phyloP scores from a whole-genome alignment of 2,113 vertebrate species.

The Cynoglossus semilaevis region DNA sequence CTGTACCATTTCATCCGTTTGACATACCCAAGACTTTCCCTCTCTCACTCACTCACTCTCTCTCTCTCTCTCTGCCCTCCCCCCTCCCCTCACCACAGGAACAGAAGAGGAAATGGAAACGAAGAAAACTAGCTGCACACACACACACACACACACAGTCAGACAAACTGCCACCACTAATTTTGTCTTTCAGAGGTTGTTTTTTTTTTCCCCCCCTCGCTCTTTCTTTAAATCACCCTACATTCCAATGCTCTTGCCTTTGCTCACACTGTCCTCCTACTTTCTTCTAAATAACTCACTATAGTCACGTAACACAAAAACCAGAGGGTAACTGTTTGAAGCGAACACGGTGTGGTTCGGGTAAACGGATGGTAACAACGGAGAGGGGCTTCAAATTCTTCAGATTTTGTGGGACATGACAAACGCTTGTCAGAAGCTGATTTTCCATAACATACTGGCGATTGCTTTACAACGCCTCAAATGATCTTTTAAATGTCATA shows the following conservation, averaged over 20 bases:
- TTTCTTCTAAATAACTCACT: slow-evolving; percentile 50
- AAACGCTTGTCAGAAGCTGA: too few species aligned
- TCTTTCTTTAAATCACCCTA: slow-evolving; percentile 42
- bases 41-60: slow-evolving; percentile 9
- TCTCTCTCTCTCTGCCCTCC: slow-evolving; percentile 8
- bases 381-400: too few species aligned
- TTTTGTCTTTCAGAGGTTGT: slow-evolving; percentile 29
- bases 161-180: slow-evolving; percentile 52
- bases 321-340: too few species aligned
- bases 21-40: slow-evolving; percentile 52
- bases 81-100: slow-evolving; percentile 1
- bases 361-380: too few species aligned
- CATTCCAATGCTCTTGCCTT: slow-evolving; percentile 39
- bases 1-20: slow-evolving; percentile 64
- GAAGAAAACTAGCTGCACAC: background rate
- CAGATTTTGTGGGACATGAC: too few species aligned
- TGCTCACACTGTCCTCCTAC: slow-evolving; percentile 37
- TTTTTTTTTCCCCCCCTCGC: slow-evolving; percentile 11
- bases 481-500: too few species aligned
- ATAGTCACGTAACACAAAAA: slow-evolving; percentile 14
- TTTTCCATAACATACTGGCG: too few species aligned
- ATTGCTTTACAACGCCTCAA: too few species aligned
- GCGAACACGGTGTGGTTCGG: too few species aligned
- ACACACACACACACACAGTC: slow-evolving; percentile 26
- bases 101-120: slow-evolving; percentile 28